Base-by-base conservation (phyloP, 1,140 invertebrate genomes). In the Pectinophora gossypiella region DNA sequence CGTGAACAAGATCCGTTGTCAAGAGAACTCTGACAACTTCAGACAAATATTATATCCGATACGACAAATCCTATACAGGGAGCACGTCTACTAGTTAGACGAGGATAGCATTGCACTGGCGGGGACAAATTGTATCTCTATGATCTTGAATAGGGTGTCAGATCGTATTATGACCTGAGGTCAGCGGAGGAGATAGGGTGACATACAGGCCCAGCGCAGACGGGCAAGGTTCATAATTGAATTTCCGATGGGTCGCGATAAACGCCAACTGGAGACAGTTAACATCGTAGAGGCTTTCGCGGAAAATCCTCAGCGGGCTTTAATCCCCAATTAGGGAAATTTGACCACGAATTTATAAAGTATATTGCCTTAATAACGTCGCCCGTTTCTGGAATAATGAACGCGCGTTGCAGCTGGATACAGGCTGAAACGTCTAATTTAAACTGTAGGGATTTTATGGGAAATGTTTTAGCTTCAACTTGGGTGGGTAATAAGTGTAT, bases 321-420 rank as follows among this genome's bases (percentile, higher is more conserved):
- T 54, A 59, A 64, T 59, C 56, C 60, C 61, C 60, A 72, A 69
- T 72, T 72, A 72, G 61, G 47, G 51, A 67, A 65, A 69, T 69
- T 71, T 57, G 49, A 71, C 61, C 63, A 57, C 53, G 60, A 50
- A 62, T 63, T 60, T 63, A 64, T 64, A 59, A 51, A 47, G 44
- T 27, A 65, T 60, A 58, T 65, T 64, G 51, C 44, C 61, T 65
- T 61, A 46, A 65, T 54, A 18, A 19, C 35, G 36, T 47, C 20
- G 42, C 42, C 19, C 54, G 42, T 46, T 51, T 42, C 0, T 32
- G 15, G 23, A 15, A 4, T 36, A 35, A 48, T 48, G 27, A 38
- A 48, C 23, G 5, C 5, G 23, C 12, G 23, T 12, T 6, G 23
- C 5, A 6, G 23, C 23, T 27, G 23, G 23, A 27, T 6, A 12